phyloP scores from a whole-genome alignment of 1,140 invertebrate genomes.

The Bombus waltoni region DNA sequence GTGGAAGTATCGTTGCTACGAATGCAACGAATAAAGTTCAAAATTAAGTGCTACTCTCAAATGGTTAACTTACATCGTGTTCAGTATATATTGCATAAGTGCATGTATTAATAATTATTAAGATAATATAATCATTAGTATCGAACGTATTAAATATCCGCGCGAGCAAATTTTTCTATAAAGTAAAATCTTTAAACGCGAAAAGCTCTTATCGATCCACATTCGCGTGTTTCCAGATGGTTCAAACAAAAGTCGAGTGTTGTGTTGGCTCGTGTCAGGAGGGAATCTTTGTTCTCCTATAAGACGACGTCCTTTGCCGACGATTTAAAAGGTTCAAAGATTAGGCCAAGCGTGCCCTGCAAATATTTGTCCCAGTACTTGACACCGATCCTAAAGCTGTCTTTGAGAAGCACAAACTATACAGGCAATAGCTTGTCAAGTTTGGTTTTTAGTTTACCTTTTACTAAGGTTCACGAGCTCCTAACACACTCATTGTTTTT shows the following conservation, averaged over 20 bases:
- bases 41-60: too few relatives aligned
- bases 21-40: too few relatives aligned
- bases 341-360: conserved; percentile 16
- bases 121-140: too few relatives aligned
- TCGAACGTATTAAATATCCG: too few relatives aligned
- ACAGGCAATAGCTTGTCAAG: conserved; percentile 4
- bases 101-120: too few relatives aligned
- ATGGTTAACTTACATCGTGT: too few relatives aligned
- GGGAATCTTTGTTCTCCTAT: background rate
- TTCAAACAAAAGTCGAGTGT: background rate
- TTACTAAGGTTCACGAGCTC: background rate
- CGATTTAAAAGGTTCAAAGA: conserved; percentile 38
- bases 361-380: conserved; percentile 43
- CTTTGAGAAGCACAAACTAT: conserved; percentile 7
- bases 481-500: background rate
- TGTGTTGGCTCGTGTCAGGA: background rate
- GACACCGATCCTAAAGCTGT: conserved; percentile 35
- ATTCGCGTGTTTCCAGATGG: background rate
- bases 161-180: background rate
- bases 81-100: too few relatives aligned
- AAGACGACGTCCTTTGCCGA: background rate
- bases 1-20: too few relatives aligned
- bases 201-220: background rate
- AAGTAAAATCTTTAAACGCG: background rate
- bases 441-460: conserved; percentile 19